Conservation (phyloP, 1,140 invertebrate genomes). For the Dermatophagoides farinae region DNA sequence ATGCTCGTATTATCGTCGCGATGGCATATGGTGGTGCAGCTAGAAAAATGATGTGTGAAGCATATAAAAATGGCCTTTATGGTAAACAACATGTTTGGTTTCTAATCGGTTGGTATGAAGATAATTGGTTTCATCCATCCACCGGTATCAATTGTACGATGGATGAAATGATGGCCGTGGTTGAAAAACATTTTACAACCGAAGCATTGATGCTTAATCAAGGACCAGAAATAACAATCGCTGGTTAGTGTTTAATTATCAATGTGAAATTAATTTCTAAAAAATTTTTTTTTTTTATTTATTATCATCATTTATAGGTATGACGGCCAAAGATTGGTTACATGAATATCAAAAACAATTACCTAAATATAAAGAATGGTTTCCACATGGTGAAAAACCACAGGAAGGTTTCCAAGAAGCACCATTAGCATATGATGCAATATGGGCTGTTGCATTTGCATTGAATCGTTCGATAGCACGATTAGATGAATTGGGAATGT, state of each 20-base stretch:
- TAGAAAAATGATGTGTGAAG: constrained; percentile 79
- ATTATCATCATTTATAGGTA: constrained; percentile 21
- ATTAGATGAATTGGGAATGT: constrained; percentile 49
- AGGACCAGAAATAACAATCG: constrained; percentile 64
- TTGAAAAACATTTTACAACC: constrained; percentile 91
- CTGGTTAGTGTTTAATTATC: constrained; percentile 50
- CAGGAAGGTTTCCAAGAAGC: constrained; percentile 71
- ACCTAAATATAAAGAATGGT: constrained; percentile 21
- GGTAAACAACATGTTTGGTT: constrained; percentile 97
- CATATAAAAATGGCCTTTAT: constrained; percentile 76
- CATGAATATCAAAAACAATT: constrained; percentile 43
- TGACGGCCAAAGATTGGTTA: constrained; percentile 35
- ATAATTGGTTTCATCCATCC: constrained; percentile 75
- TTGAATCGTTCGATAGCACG: constrained; percentile 88
- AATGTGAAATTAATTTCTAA: constrained; percentile 16
- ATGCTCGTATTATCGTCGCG: constrained; percentile 89
- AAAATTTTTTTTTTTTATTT: constrained; percentile 1
- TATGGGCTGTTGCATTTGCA: constrained; percentile 90
- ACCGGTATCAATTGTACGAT: constrained; percentile 48
- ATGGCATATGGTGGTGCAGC: constrained; percentile 95
- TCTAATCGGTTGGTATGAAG: constrained; percentile 98
- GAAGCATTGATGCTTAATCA: constrained; percentile 97
- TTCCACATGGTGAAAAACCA: constrained; percentile 13
- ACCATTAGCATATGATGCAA: constrained; percentile 92
- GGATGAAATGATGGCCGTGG: constrained; percentile 74